Evolutionary conservation across 2,113 vertebrate genomes (phyloP).

Genomic region (Shinisaurus crocodilurus): DNA sequence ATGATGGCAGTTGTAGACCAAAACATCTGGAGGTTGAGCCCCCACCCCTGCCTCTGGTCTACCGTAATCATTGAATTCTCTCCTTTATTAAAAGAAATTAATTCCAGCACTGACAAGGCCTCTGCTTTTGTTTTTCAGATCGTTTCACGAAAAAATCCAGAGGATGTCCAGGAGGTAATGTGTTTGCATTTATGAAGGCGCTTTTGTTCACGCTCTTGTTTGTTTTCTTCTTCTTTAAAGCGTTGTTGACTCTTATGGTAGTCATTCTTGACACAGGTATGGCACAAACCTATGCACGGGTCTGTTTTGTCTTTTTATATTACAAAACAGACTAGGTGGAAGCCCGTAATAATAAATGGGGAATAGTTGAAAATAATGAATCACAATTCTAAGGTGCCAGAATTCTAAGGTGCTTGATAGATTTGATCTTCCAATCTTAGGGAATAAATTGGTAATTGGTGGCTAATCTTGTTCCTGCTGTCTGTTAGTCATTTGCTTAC

Average conservation of each 20-base stretch:
- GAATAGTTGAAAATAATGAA: conserved; percentile 33
- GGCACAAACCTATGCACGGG: background rate
- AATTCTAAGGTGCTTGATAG: conserved; percentile 59
- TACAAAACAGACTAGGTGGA: conserved; percentile 35
- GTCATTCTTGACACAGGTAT: background rate
- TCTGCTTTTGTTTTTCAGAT: conserved; percentile 81
- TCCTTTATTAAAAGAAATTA: background rate
- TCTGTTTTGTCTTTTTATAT: conserved; percentile 38
- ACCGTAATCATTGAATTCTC: background rate
- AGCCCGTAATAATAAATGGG: conserved; percentile 13
- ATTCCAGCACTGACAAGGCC: conserved; percentile 18
- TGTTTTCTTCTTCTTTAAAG: conserved; percentile 43
- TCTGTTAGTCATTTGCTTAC: conserved; percentile 60
- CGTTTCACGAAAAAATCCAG: conserved; percentile 95
- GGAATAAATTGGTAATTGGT: conserved; percentile 58
- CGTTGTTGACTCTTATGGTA: conserved; percentile 43
- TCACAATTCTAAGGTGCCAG: conserved; percentile 56
- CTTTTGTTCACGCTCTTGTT: conserved; percentile 26
- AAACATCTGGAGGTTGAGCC: too few relatives aligned
- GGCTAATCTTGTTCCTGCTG: conserved; percentile 50
- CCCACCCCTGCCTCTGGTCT: background rate
- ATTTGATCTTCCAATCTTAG: conserved; percentile 48
- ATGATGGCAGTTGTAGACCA: too few relatives aligned
- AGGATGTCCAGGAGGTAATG: conserved; percentile 98
- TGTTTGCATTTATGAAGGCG: conserved; percentile 60